Evolutionary conservation across 2,888 invertebrate genomes (phyloP).

Genomic region (Drosophila diplacantha): DNA sequence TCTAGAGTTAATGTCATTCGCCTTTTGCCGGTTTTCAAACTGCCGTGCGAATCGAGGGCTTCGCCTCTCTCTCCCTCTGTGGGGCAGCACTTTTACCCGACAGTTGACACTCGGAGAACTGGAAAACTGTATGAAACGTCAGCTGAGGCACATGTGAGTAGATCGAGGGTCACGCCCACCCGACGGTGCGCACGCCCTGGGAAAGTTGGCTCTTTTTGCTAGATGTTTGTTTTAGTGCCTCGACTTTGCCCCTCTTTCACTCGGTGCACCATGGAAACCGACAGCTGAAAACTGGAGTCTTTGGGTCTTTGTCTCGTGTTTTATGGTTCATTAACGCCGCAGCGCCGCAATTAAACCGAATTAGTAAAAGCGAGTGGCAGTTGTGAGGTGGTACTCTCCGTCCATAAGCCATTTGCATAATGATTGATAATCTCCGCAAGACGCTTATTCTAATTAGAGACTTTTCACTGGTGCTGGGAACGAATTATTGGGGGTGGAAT

Average conservation of each 20-base stretch:
- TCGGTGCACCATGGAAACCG: background rate
- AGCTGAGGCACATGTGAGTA: constrained; percentile 32
- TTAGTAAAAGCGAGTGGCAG: constrained; percentile 25
- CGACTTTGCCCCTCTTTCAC: constrained; percentile 34
- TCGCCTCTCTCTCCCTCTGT: constrained; percentile 4
- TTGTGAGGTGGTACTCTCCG: constrained; percentile 11
- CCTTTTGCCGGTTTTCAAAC: constrained; percentile 10
- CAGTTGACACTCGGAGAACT: constrained; percentile 18
- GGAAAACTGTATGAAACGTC: constrained; percentile 3
- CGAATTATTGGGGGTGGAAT: background rate
- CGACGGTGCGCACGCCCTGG: constrained; percentile 18
- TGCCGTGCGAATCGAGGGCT: constrained; percentile 12
- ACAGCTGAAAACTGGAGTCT: constrained; percentile 4
- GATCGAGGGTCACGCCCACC: constrained; percentile 25
- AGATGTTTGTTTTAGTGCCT: constrained; percentile 12
- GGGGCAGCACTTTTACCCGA: constrained; percentile 23
- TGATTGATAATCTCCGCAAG: constrained; percentile 6
- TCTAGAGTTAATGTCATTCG: constrained; percentile 11
- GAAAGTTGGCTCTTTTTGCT: constrained; percentile 27
- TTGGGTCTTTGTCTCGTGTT: constrained; percentile 16
- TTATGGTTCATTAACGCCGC: constrained; percentile 34
- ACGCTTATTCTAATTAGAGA: constrained; percentile 18
- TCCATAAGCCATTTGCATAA: constrained; percentile 27
- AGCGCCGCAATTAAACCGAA: constrained; percentile 26
- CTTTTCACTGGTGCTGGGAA: background rate